Base-by-base conservation (phyloP, 2,888 invertebrate genomes). In the Drosophila neoperkinsi region DNA sequence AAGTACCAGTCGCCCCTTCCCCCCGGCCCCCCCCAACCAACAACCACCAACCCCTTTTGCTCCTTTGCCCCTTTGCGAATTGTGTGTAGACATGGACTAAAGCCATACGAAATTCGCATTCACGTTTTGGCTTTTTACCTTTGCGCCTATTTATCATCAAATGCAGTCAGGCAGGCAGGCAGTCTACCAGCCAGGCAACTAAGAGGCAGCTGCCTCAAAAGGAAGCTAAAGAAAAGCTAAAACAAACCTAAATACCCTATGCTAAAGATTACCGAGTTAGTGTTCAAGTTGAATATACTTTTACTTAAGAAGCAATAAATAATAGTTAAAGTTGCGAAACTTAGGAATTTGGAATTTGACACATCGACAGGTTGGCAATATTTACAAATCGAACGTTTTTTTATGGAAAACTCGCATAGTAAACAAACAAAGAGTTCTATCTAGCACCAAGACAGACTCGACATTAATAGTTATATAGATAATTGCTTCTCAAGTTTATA, bases 51-150 rank as follows among this genome's bases (percentile, higher is more conserved):
- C 41, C 21, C 36, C 41, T 50, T 18, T 46, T 38, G 38, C 36
- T 25, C 46, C 46, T 46, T 25, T 21, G 18, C 53, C 57, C 36
- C 56, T 34, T 78, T 64, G 36, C 16, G 61, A 76, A 66, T 67
- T 79, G 75, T 63, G 51, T 72, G 79, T 63, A 76, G 76, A 71
- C 76, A 70, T 72, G 81, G 66, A 18, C 78, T 56, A 73, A 69
- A 77, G 81, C 72, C 84, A 70, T 81, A 73, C 81, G 73, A 84
- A 85, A 88, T 85, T 85, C 86, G 86, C 82, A 85, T 85, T 88
- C 85, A 85, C 88, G 86, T 88, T 85, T 85, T 85, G 84, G 86
- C 86, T 85, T 85, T 85, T 85, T 85, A 88, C 88, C 88, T 85
- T 85, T 85, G 84, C 88, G 85, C 88, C 86, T 85, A 85, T 88